These are phyloP conservation scores for Aspidiotus destructor DNA, from an alignment of 2,888 invertebrate genomes.

Conservation along the genomic window DNA sequence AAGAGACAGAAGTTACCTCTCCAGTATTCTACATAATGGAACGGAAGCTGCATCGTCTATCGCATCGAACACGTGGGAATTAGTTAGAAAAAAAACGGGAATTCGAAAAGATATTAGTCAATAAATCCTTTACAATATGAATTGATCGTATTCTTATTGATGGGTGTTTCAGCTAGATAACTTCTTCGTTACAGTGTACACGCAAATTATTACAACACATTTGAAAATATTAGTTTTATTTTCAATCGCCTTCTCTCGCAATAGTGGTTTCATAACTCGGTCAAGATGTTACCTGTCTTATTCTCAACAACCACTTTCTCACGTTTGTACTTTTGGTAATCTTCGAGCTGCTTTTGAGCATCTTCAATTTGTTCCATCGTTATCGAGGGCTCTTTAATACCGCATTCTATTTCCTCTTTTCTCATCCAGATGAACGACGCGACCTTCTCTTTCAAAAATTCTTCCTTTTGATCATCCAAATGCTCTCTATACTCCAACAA, in stretches of 20 bases:
- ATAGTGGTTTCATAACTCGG: background rate
- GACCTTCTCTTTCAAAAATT: constrained; percentile 63
- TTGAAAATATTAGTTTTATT: too few relatives aligned
- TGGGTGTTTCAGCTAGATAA: too few relatives aligned
- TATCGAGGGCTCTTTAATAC: constrained; percentile 52
- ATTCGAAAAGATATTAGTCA: background rate
- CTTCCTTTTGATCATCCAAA: constrained; percentile 61
- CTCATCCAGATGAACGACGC: constrained; percentile 61
- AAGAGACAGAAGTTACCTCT: constrained; percentile 53
- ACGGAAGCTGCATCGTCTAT: constrained; percentile 53
- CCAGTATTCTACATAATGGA: constrained; percentile 54
- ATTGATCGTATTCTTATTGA: too few relatives aligned
- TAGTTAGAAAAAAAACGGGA: constrained; percentile 55
- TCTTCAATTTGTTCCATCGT: constrained; percentile 57
- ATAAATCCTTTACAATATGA: too few relatives aligned
- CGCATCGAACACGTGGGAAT: constrained; percentile 54
- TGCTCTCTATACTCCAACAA: constrained; percentile 54
- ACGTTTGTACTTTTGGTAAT: constrained; percentile 39
- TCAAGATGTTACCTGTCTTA: constrained; percentile 18
- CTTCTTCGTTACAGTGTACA: too few relatives aligned
- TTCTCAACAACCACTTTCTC: background rate
- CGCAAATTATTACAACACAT: too few relatives aligned
- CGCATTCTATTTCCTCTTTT: constrained; percentile 60
- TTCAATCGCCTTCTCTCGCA: constrained; percentile 5
- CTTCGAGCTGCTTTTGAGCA: constrained; percentile 49